A percentile compares a stretch with the other conserved stretches of the same genome.
Conservation (phyloP, 2,888 invertebrate species). For the Eupithecia subfuscata region DNA sequence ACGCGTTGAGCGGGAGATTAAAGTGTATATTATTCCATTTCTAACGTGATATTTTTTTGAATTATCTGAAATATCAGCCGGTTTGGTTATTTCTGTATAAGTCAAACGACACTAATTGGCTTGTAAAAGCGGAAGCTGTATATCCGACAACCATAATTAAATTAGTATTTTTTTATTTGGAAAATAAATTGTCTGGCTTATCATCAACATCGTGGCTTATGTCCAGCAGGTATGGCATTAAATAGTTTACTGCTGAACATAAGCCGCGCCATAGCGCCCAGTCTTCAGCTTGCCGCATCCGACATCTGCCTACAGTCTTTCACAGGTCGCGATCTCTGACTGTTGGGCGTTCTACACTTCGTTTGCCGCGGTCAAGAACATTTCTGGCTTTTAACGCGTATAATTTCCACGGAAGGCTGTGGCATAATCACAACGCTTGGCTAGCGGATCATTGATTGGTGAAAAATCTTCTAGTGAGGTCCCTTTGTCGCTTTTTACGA, state of each 20-base stretch:
- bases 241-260: neutral
- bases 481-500: neutral
- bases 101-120: no score
- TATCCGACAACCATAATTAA: neutral
- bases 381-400: neutral
- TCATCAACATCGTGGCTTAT: no score
- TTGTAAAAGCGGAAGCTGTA: no score
- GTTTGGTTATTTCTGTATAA: no score
- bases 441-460: neutral
- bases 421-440: neutral
- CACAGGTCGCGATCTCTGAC: neutral
- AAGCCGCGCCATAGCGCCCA: neutral
- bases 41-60: no score
- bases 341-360: neutral
- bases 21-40: no score
- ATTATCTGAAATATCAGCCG: no score
- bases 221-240: no score
- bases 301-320: neutral
- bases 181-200: no score
- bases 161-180: no score
- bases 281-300: neutral
- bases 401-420: neutral
- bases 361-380: neutral
- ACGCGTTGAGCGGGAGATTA: no score
- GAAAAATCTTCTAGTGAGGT: neutral